Evolutionary conservation across 2,797 vertebrate genomes (phyloP), one percentile per base, ranked within the genome.

Genomic region (Chloroceryle amazona): DNA sequence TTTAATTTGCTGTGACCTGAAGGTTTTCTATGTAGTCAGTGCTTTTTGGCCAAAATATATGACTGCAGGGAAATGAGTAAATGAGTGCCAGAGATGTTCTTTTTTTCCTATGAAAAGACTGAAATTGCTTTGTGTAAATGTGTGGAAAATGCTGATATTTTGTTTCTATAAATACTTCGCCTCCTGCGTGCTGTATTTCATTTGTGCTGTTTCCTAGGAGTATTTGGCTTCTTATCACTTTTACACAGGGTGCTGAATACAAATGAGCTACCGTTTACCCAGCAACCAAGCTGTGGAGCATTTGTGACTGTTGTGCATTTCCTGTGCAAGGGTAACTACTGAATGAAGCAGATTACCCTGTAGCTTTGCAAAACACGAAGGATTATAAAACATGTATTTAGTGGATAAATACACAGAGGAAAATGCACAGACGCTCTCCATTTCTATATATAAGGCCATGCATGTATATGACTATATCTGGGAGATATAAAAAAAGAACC

Each of bases 101-200:
- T 96, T 97, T 97, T 97, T 93, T 72, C 90, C 78, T 96, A 91
- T 95, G 98, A 98, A 98, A 98, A 97, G 98, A 96, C 97, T 94
- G 94, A 98, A 98, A 98, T 98, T 97, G 97, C 98, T 98, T 98
- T 98, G 98, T 98, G 97, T 98, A 98, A 98, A 98, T 97, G 98
- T 97, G 98, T 98, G 98, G 98, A 98, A 98, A 98, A 97, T 97
- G 98, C 98, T 98, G 98, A 98, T 98, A 98, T 97, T 98, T 97
- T 98, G 98, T 97, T 98, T 98, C 98, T 98, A 98, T 98, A 98
- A 98, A 98, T 98, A 98, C 96, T 97, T 96, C 1, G 87, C 97
- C 96, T 97, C 97, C 86, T 52, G 94, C 52, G 82, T 93, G 86
- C 96, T 29, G 91, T 96, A 97, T 97, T 98, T 98, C 97, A 97